Base-by-base conservation (phyloP, 1,140 invertebrate species). In the Ridgeia piscesae region DNA sequence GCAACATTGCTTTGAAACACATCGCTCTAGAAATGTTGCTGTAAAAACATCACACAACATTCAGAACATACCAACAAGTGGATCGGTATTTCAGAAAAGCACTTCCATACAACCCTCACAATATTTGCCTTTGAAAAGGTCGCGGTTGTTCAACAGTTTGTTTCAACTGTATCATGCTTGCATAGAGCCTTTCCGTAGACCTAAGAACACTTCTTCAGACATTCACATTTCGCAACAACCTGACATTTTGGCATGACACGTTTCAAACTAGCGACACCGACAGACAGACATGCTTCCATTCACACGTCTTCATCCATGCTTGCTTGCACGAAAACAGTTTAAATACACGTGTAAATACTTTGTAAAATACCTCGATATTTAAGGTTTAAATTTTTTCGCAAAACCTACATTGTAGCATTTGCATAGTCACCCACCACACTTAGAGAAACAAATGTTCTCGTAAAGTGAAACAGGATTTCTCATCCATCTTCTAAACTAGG, bases 391-490 rank as follows among this genome's bases (percentile, higher is more conserved):
- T 2, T 0, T 77, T 21, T 77, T 50, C 48, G 27, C 27, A 77
- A 77, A 77, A 77, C 58, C 58, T 77, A 77, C 58, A 77, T 77
- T 77, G 58, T 77, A 77, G 58, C 58, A 77, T 77, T 77, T 77
- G 58, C 58, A 77, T 77, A 77, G 58, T 77, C 58, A 77, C 27
- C 58, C 58, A 77, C 27, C 58, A 77, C 14, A 77, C 58, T 77
- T 77, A 21, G 17, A 8, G 58, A 77, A 77, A 77, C 58, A 77
- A 77, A 9, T 21, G 17, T 77, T 77, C 17, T 6, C 58, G 27
- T 27, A 77, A 21, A 77, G 58, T 77, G 58, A 77, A 77, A 77
- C 58, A 77, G 58, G 27, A 21, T 4, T 4, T 77, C 27, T 31
- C 2, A 77, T 77, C 58, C 58, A 4, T 77, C 58, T 17, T 77